Evolutionary conservation across 2,113 vertebrate genomes (phyloP).

Genomic region (Mormoops blainvillei): DNA sequence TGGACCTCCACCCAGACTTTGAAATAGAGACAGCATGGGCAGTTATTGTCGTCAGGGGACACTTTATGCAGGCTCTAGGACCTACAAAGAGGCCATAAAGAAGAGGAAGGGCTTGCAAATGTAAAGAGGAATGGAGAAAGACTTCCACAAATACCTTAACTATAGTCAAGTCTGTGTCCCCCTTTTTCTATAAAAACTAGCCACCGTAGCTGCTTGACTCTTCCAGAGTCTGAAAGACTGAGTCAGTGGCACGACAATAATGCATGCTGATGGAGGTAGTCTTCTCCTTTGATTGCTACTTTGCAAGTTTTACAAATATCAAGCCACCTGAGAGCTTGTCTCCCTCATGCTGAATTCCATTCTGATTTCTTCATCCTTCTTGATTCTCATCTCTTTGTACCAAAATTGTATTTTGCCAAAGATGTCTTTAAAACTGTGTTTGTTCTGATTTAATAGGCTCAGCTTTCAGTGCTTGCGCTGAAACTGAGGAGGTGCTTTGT

Average conservation of each 20-base stretch:
- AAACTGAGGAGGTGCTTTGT: constrained; percentile 47
- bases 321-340: background rate
- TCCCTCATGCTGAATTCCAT: constrained; percentile 39
- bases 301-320: constrained; percentile 22
- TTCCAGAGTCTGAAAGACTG: constrained; percentile 13
- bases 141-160: background rate
- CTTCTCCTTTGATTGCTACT: background rate
- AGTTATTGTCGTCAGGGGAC: background rate
- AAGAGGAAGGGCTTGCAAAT: background rate
- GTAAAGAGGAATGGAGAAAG: background rate
- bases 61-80: background rate
- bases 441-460: constrained; percentile 46
- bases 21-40: background rate
- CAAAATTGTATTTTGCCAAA: constrained; percentile 56
- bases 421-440: constrained; percentile 53
- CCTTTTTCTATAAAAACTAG: background rate
- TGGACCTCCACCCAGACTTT: background rate
- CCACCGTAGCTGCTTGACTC: background rate
- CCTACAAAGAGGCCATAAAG: background rate
- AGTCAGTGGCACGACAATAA: background rate
- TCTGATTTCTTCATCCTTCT: constrained; percentile 50
- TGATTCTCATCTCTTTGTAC: constrained; percentile 28
- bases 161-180: background rate
- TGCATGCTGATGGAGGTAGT: background rate
- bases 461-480: constrained; percentile 11